These are phyloP conservation scores for Battus philenor DNA, from an alignment of 1,140 invertebrate genomes.

Conservation along the genomic window DNA sequence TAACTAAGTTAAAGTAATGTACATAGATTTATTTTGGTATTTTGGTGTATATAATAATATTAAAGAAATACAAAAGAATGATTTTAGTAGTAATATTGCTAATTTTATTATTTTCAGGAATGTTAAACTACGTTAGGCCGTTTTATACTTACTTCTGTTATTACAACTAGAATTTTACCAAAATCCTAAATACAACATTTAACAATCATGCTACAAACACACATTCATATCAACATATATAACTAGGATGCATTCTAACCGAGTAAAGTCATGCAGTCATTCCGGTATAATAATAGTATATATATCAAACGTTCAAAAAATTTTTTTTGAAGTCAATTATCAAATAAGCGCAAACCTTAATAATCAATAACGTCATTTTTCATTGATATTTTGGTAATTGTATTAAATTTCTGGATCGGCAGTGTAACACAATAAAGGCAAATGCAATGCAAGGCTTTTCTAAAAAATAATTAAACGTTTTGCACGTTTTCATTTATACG, in stretches of 20 bases:
- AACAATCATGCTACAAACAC: slow-evolving; percentile 17
- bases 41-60: no score
- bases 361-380: no score
- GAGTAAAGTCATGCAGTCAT: neutral
- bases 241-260: neutral
- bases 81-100: no score
- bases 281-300: neutral
- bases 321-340: neutral
- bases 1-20: no score
- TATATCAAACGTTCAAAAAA: no score
- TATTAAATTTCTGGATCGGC: neutral
- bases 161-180: no score
- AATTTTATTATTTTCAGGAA: no score
- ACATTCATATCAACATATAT: neutral
- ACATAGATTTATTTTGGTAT: no score
- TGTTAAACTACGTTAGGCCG: no score
- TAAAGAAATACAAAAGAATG: no score
- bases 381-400: no score
- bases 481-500: slow-evolving; percentile 10
- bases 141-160: no score
- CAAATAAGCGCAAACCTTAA: neutral
- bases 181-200: slow-evolving; percentile 11
- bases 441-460: slow-evolving; percentile 22
- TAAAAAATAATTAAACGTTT: slow-evolving; percentile 11
- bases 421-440: slow-evolving; percentile 3